A percentile compares a stretch with the other conserved stretches of the same genome.
phyloP scores from a whole-genome alignment of 1,140 invertebrate species.

The Anadara kagoshimensis region DNA sequence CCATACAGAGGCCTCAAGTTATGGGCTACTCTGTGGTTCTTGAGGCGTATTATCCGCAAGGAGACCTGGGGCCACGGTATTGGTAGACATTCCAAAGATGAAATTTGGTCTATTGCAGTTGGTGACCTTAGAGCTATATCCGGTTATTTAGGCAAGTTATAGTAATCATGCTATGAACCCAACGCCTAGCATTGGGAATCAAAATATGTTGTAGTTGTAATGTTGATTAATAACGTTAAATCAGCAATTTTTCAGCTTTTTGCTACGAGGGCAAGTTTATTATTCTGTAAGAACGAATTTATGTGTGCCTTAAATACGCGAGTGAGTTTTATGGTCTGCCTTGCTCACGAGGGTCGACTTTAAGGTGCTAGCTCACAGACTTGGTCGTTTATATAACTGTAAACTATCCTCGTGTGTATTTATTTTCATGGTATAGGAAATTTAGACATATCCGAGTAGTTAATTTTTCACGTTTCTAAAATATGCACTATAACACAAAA shows the following conservation, averaged over 20 bases:
- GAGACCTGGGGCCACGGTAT: constrained; percentile 67
- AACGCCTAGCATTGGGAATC: too few species aligned
- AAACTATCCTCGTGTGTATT: too few species aligned
- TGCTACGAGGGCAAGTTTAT: too few species aligned
- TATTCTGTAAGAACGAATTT: constrained; percentile 5
- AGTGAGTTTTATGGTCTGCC: not conserved
- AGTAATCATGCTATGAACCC: not conserved
- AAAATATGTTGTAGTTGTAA: too few species aligned
- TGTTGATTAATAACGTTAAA: not conserved
- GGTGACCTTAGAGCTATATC: constrained; percentile 60
- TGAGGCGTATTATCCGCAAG: constrained; percentile 43
- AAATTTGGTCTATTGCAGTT: constrained; percentile 61
- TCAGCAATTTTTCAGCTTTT: not conserved
- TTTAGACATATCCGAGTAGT: too few species aligned
- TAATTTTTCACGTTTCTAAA: too few species aligned
- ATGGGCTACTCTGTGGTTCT: constrained; percentile 45
- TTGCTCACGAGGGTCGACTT: too few species aligned
- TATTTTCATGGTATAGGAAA: too few species aligned
- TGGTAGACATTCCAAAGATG: constrained; percentile 56
- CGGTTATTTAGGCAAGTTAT: constrained; percentile 56
- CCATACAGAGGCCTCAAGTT: constrained; percentile 56
- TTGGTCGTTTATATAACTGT: too few species aligned
- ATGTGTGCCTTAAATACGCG: not conserved
- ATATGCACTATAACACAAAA: too few species aligned
- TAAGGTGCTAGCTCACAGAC: too few species aligned